A percentile compares a stretch with the other conserved stretches of the same genome.
These are phyloP conservation scores for Protonemura montana DNA, from an alignment of 2,888 invertebrate genomes.

Conservation along the genomic window DNA sequence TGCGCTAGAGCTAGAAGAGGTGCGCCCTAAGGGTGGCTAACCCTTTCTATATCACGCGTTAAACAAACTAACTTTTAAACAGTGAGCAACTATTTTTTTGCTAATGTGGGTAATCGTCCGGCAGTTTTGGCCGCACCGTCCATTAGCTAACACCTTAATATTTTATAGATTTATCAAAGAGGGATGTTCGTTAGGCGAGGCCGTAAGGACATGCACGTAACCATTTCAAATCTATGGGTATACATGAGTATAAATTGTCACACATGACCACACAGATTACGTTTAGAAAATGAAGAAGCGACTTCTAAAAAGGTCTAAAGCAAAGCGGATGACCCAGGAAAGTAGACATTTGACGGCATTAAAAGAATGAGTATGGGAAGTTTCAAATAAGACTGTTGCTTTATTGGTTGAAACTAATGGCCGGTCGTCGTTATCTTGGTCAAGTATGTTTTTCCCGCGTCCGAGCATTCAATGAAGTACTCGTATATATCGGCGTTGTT, in stretches of 20 bases:
- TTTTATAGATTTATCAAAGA: not conserved
- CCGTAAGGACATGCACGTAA: not conserved
- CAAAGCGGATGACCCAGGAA: not conserved
- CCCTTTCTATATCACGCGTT: slow-evolving; percentile 21
- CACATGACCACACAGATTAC: not conserved
- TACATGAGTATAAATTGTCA: not conserved
- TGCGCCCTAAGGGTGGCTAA: not conserved
- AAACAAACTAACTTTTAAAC: slow-evolving; percentile 30
- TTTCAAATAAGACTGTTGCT: too few species aligned
- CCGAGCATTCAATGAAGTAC: too few species aligned
- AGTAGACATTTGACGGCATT: not conserved
- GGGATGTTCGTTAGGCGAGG: not conserved
- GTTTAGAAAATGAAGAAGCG: not conserved
- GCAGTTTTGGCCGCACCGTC: not conserved
- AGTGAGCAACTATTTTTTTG: not conserved
- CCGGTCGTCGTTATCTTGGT: too few species aligned
- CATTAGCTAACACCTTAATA: not conserved
- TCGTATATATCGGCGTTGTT: too few species aligned
- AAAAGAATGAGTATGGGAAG: not conserved
- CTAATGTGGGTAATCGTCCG: slow-evolving; percentile 12
- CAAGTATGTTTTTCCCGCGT: too few species aligned
- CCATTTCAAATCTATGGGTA: not conserved
- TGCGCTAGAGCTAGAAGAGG: not conserved
- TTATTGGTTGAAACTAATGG: too few species aligned
- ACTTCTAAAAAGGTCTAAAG: not conserved